Evolutionary conservation across 1,140 invertebrate species (phyloP).

Genomic region (Penaeus japonicus): DNA sequence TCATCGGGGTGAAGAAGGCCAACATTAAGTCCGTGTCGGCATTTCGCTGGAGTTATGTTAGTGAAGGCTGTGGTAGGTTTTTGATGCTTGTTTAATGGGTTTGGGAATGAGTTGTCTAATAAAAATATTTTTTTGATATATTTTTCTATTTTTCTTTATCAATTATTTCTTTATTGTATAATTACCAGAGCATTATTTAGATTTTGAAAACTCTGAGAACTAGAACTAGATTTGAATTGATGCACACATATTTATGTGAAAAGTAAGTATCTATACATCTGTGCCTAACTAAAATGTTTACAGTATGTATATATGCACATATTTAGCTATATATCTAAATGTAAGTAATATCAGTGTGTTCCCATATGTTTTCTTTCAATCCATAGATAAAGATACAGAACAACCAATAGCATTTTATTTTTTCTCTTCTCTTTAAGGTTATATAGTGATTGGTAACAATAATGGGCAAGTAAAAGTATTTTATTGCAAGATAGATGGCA

Average conservation of each 20-base stretch:
- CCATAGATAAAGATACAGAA: neutral
- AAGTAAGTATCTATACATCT: too few relatives aligned
- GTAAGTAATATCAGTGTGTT: too few relatives aligned
- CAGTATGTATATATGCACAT: too few relatives aligned
- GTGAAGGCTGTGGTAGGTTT: neutral
- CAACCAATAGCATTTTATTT: too few relatives aligned
- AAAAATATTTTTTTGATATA: neutral
- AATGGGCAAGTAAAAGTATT: slow-evolving; percentile 24
- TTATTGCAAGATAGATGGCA: neutral
- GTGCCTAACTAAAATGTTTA: too few relatives aligned
- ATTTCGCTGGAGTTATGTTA: neutral
- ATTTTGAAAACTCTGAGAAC: too few relatives aligned
- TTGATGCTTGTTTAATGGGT: neutral
- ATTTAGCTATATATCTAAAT: too few relatives aligned
- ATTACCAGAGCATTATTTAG: too few relatives aligned
- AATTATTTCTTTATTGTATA: too few relatives aligned
- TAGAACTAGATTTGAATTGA: too few relatives aligned
- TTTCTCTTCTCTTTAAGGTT: slow-evolving; percentile 10
- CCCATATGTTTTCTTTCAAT: neutral
- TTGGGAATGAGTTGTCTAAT: neutral
- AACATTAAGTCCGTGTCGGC: neutral
- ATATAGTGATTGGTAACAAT: neutral
- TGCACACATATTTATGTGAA: too few relatives aligned
- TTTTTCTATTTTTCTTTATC: neutral
- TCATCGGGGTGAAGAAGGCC: neutral